Evolutionary conservation across 1,140 invertebrate genomes (phyloP), one percentile per base, ranked within the genome.

Genomic region (Goniozus legneri): DNA sequence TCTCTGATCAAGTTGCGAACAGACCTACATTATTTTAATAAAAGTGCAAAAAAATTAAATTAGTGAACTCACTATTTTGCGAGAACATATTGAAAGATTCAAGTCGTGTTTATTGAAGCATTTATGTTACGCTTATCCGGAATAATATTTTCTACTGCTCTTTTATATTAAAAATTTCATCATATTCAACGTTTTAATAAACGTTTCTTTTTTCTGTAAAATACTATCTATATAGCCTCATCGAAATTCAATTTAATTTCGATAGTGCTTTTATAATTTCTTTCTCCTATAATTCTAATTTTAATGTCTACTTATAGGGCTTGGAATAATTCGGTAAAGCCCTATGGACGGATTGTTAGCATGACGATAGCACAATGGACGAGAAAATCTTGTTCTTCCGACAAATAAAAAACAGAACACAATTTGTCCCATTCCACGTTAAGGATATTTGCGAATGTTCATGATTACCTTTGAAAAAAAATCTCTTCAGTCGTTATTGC

Each of bases 321-420:
- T 71, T 61, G 64, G 63, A 69, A 68, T 68, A 63, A 62, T 60
- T 69, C 57, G 53, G 54, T 69, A 65, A 69, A 71, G 69, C 69
- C 57, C 67, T 67, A 67, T 71, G 68, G 68, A 69, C 67, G 67
- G 67, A 71, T 71, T 51, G 53, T 69, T 68, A 62, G 58, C 60
- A 64, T 57, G 56, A 56, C 64, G 60, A 64, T 59, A 65, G 54
- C 60, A 69, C 63, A 65, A 67, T 67, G 68, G 67, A 71, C 67
- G 64, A 69, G 58, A 64, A 47, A 41, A 50, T 52, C n/a, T n/a
- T n/a, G n/a, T n/a, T n/a, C n/a, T n/a, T n/a, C n/a, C n/a, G n/a
- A n/a, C n/a, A n/a, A n/a, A n/a, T n/a, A n/a, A n/a, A n/a, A n/a
- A 44, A 44, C 56, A 66, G 64, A 62, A 62, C 62, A 65, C 63